Evolutionary conservation across 2,888 invertebrate species (phyloP).

Genomic region (Eledona agricola): DNA sequence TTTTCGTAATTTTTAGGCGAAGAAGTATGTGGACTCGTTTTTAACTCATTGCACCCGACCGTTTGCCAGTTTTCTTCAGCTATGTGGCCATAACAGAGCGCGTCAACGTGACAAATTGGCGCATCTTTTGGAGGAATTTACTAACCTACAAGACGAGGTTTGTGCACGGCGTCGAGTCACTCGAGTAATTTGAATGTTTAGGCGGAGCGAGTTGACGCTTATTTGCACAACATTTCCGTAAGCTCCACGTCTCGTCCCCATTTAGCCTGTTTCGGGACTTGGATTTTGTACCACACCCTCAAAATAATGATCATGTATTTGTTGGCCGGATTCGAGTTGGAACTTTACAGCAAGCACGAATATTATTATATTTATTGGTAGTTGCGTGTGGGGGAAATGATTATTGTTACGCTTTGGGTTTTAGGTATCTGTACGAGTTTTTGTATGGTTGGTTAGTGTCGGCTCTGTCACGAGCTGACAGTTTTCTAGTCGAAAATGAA

Average conservation of each 20-base stretch:
- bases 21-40: constrained; percentile 89
- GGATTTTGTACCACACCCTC: constrained; percentile 94
- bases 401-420: not conserved
- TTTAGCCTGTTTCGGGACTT: constrained; percentile 89
- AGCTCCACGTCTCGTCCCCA: constrained; percentile 76
- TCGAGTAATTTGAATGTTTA: constrained; percentile 57
- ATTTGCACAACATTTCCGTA: constrained; percentile 74
- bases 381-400: constrained; percentile 37
- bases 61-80: constrained; percentile 84
- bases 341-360: constrained; percentile 95
- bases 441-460: constrained; percentile 94
- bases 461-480: constrained; percentile 88
- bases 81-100: constrained; percentile 95
- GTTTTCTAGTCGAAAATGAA: constrained; percentile 77
- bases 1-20: constrained; percentile 67
- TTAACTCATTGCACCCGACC: constrained; percentile 86
- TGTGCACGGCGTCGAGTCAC: too few species aligned
- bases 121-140: constrained; percentile 88
- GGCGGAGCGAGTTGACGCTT: constrained; percentile 91
- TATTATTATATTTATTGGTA: constrained; percentile 95
- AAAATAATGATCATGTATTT: constrained; percentile 93
- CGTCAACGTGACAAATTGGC: constrained; percentile 94
- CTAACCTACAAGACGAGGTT: constrained; percentile 92
- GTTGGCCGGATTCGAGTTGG: constrained; percentile 92
- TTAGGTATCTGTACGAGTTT: constrained; percentile 91